Evolutionary conservation across 30 jellyfish, hydroid and myxozoan genomes (phyloP).

Genomic region (Aurelia sp.): DNA sequence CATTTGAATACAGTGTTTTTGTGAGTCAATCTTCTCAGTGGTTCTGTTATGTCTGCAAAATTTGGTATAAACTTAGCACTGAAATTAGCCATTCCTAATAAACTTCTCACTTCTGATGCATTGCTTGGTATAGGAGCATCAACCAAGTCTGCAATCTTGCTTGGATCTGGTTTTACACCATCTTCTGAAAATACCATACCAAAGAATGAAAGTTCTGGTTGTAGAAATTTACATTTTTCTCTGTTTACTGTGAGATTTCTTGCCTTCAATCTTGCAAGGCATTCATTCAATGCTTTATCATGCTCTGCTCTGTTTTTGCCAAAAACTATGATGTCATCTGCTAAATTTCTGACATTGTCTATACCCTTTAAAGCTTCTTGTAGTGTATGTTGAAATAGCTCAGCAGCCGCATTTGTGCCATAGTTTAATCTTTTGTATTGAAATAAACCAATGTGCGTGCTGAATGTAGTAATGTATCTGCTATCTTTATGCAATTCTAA

Average conservation of each 20-base stretch:
- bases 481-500: slow-evolving; percentile 12
- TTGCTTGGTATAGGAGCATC: slow-evolving; percentile 27
- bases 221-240: no score
- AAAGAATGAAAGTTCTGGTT: no score
- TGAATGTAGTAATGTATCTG: slow-evolving; percentile 36
- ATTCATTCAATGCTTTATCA: slow-evolving; percentile 17
- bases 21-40: slow-evolving; percentile 1
- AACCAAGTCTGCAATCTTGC: slow-evolving; percentile 28
- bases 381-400: slow-evolving; percentile 17
- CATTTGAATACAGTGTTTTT: no score
- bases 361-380: slow-evolving; percentile 4
- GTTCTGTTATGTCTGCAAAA: slow-evolving; percentile 42
- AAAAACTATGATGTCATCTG: slow-evolving; percentile 7
- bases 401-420: slow-evolving; percentile 34
- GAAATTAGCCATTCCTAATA: slow-evolving; percentile 55
- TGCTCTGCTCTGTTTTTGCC: slow-evolving; percentile 34
- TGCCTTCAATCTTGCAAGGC: neutral
- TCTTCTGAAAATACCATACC: no score
- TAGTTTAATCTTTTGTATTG: slow-evolving; percentile 9
- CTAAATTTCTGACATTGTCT: slow-evolving; percentile 18
- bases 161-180: slow-evolving; percentile 60
- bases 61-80: slow-evolving; percentile 37
- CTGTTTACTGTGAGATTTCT: no score
- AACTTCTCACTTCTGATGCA: slow-evolving; percentile 44
- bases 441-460: slow-evolving; percentile 17